phyloP scores from a whole-genome alignment of 2,113 vertebrate species.

The Egretta garzetta region DNA sequence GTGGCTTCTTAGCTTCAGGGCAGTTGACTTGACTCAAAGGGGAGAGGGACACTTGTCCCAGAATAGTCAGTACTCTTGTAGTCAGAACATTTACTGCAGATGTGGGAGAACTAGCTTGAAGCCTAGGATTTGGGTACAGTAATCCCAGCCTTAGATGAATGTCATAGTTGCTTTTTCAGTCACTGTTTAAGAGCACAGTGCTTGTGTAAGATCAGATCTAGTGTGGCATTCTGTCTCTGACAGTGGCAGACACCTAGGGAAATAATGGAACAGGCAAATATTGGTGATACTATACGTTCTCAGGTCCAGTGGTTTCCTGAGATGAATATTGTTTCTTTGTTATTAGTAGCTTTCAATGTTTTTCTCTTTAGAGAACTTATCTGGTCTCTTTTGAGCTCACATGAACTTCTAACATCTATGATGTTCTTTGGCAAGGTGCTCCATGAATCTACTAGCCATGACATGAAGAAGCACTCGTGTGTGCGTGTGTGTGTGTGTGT shows the following conservation, averaged over 20 bases:
- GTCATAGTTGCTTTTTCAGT: not conserved
- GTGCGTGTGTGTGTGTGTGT: not conserved
- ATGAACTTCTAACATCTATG: not conserved
- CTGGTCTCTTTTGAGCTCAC: not conserved
- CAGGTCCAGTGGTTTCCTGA: not conserved
- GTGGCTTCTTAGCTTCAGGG: not conserved
- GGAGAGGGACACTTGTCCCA: not conserved
- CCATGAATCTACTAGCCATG: not conserved
- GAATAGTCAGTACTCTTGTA: not conserved
- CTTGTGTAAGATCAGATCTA: not conserved
- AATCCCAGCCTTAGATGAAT: not conserved
- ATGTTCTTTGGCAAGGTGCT: not conserved
- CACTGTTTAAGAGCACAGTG: not conserved
- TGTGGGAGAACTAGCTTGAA: not conserved
- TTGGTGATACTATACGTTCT: not conserved
- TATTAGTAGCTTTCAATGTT: not conserved
- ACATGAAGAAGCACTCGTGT: not conserved
- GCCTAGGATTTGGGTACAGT: not conserved
- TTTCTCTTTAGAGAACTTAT: not conserved
- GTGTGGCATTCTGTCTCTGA: not conserved
- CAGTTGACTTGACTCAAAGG: not conserved
- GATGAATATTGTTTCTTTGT: not conserved
- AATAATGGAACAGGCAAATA: not conserved
- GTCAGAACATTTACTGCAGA: not conserved
- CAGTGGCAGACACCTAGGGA: not conserved